Evolutionary conservation across 2,888 invertebrate genomes (phyloP).

Genomic region (Scotopteryx bipunctaria): DNA sequence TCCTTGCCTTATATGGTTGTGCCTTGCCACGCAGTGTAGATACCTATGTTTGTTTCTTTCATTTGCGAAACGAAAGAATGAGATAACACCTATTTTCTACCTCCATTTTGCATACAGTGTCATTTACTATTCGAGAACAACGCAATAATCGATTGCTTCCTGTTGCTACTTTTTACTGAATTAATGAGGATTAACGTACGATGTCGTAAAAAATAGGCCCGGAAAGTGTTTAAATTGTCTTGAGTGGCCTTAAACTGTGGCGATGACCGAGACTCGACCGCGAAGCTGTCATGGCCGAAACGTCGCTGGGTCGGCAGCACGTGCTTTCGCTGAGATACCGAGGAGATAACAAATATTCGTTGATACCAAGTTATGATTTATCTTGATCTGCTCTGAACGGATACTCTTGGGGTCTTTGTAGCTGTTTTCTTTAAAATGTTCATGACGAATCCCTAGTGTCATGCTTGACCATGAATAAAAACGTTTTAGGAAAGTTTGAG

Average conservation of each 20-base stretch:
- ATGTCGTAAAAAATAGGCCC: constrained; percentile 26
- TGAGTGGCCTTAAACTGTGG: constrained; percentile 26
- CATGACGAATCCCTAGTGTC: too few relatives aligned
- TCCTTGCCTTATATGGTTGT: constrained; percentile 69
- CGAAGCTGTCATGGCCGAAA: constrained; percentile 24
- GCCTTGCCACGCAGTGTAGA: constrained; percentile 50
- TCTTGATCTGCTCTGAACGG: too few relatives aligned
- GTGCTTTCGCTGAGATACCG: constrained; percentile 9
- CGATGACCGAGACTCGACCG: constrained; percentile 21
- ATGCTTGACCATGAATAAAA: too few relatives aligned
- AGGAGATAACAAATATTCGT: neutral
- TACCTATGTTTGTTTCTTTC: constrained; percentile 37
- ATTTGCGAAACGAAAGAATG: constrained; percentile 27
- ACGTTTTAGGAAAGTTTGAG: too few relatives aligned
- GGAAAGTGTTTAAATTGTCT: constrained; percentile 29
- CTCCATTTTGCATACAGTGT: constrained; percentile 22
- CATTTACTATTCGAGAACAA: constrained; percentile 15
- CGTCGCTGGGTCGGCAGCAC: constrained; percentile 10
- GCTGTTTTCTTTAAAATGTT: too few relatives aligned
- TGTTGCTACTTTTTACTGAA: constrained; percentile 31
- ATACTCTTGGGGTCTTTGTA: too few relatives aligned
- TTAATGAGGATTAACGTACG: constrained; percentile 20
- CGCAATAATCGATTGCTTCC: constrained; percentile 36
- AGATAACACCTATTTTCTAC: constrained; percentile 15
- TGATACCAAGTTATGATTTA: too few relatives aligned